Evolutionary conservation across 2,888 invertebrate species (phyloP), one percentile per base, ranked within the genome.

Genomic region (Plutella xylostella): DNA sequence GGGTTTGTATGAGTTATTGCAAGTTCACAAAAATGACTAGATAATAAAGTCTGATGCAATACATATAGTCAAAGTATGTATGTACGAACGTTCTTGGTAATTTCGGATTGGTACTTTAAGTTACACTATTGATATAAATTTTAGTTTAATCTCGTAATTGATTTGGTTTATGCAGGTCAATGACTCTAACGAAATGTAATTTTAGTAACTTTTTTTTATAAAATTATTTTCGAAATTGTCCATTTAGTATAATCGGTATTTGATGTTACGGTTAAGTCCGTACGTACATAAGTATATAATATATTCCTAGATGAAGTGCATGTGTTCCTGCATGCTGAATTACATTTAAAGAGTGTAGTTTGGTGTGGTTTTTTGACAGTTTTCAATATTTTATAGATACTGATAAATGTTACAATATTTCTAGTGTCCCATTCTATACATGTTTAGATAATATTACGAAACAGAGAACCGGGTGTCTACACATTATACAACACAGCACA

Each of bases 321-420:
- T 64, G 62, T 63, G 58, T 58, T 62, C 22, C 57, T 64, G 78
- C 72, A 70, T 72, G 73, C 63, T 69, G 70, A 65, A 65, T 68
- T 65, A 82, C 80, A 79, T 82, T 62, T 63, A 51, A 63, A 59
- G 68, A 70, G 68, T 74, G 69, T 65, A 68, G 68, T 73, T 68
- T 76, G 63, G 57, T 63, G 66, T 69, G 63, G 58, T 44, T 44
- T 48, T 51, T 47, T 47, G 43, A 47, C 46, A 22, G 15, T 39
- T 39, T 25, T 39, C 14, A 12, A 39, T 39, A 39, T 39, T 39
- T 15, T 37, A 15, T 19, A 9, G 37, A 19, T 37, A 37, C 20
- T 37, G 20, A 37, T 18, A 20, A 39, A 28, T 25, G 18, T 37
- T 25, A 25, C 39, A 1, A 37, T 25, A 22, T 39, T 17, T 39